phyloP scores from a whole-genome alignment of 2,888 invertebrate genomes.

The Meiosimyza platycephala region DNA sequence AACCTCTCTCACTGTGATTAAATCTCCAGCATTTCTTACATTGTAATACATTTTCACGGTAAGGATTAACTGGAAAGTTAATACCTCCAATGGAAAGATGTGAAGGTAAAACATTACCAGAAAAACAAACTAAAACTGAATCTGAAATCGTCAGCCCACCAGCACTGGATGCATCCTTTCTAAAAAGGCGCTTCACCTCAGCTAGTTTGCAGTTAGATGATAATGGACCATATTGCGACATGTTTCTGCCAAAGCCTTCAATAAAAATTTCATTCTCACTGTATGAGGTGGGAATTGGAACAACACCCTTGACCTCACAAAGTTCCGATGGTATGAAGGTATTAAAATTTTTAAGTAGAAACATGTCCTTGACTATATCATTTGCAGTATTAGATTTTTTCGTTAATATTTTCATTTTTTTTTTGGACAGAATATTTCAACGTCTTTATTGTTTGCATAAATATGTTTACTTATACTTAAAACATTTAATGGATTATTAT shows the following conservation, averaged over 20 bases:
- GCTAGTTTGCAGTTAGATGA: neutral
- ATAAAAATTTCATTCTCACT: constrained; percentile 3
- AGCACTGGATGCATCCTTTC: neutral
- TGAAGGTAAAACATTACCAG: constrained; percentile 7
- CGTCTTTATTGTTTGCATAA: no score
- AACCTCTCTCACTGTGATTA: neutral
- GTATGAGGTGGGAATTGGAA: neutral
- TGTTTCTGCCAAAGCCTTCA: neutral
- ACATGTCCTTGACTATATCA: no score
- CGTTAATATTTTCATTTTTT: no score
- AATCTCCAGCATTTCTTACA: constrained; percentile 24
- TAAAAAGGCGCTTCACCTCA: constrained; percentile 8
- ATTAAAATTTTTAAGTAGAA: no score
- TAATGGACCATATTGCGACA: neutral
- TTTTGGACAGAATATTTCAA: no score
- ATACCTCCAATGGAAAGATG: constrained; percentile 4
- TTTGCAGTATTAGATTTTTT: no score
- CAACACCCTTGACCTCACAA: neutral
- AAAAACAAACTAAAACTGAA: constrained; percentile 2
- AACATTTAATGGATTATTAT: no score
- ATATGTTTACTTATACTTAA: no score
- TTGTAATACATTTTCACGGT: neutral
- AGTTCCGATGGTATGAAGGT: neutral
- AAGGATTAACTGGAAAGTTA: constrained; percentile 17
- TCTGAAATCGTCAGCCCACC: constrained; percentile 1